Percentiles rank a stretch among this genome's conserved stretches.
Evolutionary conservation across 2,113 vertebrate genomes (phyloP).

Genomic region (Dolichotis patagonum): DNA sequence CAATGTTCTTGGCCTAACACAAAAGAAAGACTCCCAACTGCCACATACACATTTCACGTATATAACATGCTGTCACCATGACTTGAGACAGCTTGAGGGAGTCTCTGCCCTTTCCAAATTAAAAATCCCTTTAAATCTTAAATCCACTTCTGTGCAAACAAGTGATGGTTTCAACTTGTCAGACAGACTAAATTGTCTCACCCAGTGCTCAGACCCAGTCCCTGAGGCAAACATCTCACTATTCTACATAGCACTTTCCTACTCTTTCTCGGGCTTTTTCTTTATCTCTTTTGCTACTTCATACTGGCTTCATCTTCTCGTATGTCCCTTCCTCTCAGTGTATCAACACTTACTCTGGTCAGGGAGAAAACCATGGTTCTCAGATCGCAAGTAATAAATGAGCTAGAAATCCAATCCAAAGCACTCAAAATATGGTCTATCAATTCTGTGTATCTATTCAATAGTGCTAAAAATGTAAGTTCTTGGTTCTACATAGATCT

Average conservation of each 20-base stretch:
- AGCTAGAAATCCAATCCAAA: neutral
- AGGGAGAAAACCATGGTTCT: neutral
- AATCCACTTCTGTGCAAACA: neutral
- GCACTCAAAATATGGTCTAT: too few relatives aligned
- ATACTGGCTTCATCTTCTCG: neutral
- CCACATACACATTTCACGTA: neutral
- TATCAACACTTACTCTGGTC: neutral
- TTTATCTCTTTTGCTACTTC: neutral
- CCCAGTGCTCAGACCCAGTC: neutral
- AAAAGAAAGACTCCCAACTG: neutral
- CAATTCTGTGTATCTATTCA: neutral
- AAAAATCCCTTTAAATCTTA: neutral
- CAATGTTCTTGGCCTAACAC: neutral
- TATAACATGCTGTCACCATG: neutral
- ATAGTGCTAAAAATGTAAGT: neutral
- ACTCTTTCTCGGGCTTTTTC: neutral
- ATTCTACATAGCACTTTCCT: neutral
- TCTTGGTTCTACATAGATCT: neutral
- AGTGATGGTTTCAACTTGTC: neutral
- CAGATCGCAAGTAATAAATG: neutral
- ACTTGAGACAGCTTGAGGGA: neutral
- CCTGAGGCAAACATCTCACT: neutral
- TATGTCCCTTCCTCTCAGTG: neutral
- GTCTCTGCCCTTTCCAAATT: constrained; percentile 16
- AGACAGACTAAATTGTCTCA: neutral